Base-by-base conservation (phyloP, 2,888 invertebrate genomes). In the Platycheirus rosarum region DNA sequence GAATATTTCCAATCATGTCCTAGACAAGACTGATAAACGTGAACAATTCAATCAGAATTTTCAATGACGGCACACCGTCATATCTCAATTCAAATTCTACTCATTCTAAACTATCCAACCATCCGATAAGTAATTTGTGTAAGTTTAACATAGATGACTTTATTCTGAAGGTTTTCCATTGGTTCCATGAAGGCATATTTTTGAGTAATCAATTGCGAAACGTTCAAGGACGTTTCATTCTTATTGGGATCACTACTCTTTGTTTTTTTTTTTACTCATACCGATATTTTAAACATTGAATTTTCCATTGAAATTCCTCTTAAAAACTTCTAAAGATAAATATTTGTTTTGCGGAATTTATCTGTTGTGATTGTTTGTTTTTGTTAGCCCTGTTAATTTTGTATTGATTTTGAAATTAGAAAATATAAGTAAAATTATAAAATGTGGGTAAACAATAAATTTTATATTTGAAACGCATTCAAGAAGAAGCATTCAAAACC, bases 1-100 rank as follows among this genome's bases (percentile, higher is more conserved):
- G 55, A 69, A 42, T 42, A 51, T 40, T 75, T 42, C 62, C 65
- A 79, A 68, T 69, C 74, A 69, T 57, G 51, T 68, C 53, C n/a
- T n/a, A 32, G 51, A 44, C 75, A 37, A 26, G n/a, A n/a, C n/a
- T 26, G 46, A 68, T 77, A 51, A 55, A 73, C 68, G 44, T 68
- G 78, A 68, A 65, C 65, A 49, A 57, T 80, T 75, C 60, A 70
- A 70, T 57, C 42, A 42, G 42, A 8, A 32, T 40, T 40, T 40
- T 4, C 37, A 40, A 40, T 40, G 37, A 40, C 37, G 13, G 13
- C n/a, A 40, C 37, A 40, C 37, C 13, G 20, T 42, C 26, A 57
- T 42, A 57, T 42, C 13, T 42, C 57, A 57, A 57, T 42, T 57
- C 57, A 42, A 57, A 57, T 42, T 57, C 40, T 57, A 26, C 42